Percentiles rank a stretch among this genome's conserved stretches.
Conservation (phyloP, 2,113 vertebrate genomes). For the Myanophis thanlyinensis region DNA sequence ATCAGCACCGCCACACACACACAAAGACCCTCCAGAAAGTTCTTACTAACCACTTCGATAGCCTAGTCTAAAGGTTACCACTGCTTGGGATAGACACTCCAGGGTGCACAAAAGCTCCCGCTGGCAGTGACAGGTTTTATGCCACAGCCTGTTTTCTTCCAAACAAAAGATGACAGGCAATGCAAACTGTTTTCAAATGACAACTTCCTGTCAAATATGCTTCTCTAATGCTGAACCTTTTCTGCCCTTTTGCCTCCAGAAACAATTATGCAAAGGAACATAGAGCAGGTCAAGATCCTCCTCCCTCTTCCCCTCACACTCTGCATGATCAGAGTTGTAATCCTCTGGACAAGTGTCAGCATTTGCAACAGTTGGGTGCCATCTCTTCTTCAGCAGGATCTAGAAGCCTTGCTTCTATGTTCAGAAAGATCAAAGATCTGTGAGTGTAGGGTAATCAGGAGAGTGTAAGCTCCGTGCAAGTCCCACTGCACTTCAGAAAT, state of each 20-base stretch:
- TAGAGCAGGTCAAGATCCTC: conserved; percentile 70
- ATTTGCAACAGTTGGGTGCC: conserved; percentile 71
- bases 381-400: conserved; percentile 61
- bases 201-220: conserved; percentile 63
- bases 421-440: conserved; percentile 46
- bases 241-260: conserved; percentile 62
- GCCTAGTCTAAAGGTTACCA: conserved; percentile 53
- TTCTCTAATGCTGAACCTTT: conserved; percentile 59
- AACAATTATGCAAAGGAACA: conserved; percentile 72
- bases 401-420: conserved; percentile 61
- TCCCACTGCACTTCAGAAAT: conserved; percentile 29
- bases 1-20: too few relatives aligned
- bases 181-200: conserved; percentile 69
- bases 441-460: conserved; percentile 13
- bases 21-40: background rate
- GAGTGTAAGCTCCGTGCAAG: conserved; percentile 28
- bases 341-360: conserved; percentile 74
- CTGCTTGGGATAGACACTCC: conserved; percentile 64
- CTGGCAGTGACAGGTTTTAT: conserved; percentile 68
- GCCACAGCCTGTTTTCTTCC: conserved; percentile 63
- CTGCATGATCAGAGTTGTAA: conserved; percentile 67
- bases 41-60: conserved; percentile 33
- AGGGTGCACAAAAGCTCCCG: conserved; percentile 69
- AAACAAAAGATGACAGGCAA: conserved; percentile 71
- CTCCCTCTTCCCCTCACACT: conserved; percentile 57